phyloP scores from a whole-genome alignment of 2,113 vertebrate genomes.

The Oreochromis tanganicae region DNA sequence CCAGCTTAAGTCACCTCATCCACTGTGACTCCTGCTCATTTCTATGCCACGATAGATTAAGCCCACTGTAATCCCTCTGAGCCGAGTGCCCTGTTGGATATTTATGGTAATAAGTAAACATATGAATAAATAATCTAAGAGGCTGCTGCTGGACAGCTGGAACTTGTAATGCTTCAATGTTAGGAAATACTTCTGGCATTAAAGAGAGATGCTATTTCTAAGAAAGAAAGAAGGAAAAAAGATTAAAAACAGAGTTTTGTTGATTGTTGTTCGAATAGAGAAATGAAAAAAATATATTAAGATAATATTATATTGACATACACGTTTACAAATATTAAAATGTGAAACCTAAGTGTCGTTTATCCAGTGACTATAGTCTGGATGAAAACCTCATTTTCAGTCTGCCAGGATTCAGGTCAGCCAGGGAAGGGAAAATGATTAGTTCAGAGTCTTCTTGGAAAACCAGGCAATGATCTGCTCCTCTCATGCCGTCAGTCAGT shows the following conservation, averaged over 20 bases:
- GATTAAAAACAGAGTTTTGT: background rate
- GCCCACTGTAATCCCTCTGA: constrained; percentile 62
- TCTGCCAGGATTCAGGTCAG: constrained; percentile 57
- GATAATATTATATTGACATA: background rate
- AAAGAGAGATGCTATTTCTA: constrained; percentile 33
- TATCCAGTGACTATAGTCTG: constrained; percentile 1
- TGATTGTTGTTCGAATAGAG: background rate
- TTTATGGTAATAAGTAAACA: constrained; percentile 69
- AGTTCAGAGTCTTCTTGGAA: constrained; percentile 54
- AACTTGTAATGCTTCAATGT: constrained; percentile 39
- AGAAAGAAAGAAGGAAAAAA: constrained; percentile 9
- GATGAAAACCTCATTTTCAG: constrained; percentile 30
- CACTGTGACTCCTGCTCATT: constrained; percentile 67
- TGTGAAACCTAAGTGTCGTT: background rate
- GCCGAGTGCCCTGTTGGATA: constrained; percentile 56
- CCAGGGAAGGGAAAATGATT: constrained; percentile 23
- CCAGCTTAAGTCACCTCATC: constrained; percentile 65
- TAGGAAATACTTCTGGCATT: constrained; percentile 31
- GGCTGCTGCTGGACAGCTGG: constrained; percentile 48
- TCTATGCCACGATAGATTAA: constrained; percentile 69
- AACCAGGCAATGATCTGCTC: constrained; percentile 52
- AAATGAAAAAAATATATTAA: background rate
- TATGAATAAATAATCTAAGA: constrained; percentile 68
- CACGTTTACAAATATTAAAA: background rate
- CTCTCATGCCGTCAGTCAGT: constrained; percentile 18